These are phyloP conservation scores for Pyralis farinalis DNA, from an alignment of 2,888 invertebrate genomes.

Conservation along the genomic window DNA sequence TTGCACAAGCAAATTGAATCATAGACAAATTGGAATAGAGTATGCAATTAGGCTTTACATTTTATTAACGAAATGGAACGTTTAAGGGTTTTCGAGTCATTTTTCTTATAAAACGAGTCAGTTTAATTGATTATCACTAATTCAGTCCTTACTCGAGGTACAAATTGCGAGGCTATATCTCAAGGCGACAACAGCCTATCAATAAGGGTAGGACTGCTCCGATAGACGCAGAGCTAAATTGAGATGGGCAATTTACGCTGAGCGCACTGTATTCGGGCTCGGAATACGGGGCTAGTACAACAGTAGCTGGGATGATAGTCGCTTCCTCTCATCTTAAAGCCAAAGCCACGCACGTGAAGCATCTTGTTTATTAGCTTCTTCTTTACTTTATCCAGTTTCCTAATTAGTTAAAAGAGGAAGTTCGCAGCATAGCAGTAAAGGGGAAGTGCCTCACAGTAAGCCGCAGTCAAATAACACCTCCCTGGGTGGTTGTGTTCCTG, in stretches of 20 bases:
- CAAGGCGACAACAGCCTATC: slow-evolving; percentile 70
- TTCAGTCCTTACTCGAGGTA: not conserved
- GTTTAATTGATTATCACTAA: slow-evolving; percentile 11
- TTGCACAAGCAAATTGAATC: no score
- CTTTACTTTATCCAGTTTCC: no score
- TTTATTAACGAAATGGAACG: not conserved
- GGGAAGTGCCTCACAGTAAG: no score
- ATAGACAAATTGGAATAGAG: not conserved
- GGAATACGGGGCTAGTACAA: no score
- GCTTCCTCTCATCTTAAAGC: no score
- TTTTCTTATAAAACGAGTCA: slow-evolving; percentile 8
- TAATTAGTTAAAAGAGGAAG: no score
- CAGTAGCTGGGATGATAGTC: no score
- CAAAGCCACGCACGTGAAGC: no score
- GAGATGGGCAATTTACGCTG: slow-evolving; percentile 46
- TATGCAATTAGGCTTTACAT: not conserved
- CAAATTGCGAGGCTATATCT: slow-evolving; percentile 62
- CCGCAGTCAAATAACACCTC: no score
- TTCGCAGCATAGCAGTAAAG: no score
- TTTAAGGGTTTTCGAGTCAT: not conserved
- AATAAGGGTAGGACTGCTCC: slow-evolving; percentile 50
- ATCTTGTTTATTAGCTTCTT: no score
- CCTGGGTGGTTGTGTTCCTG: no score
- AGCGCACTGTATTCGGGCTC: not conserved
- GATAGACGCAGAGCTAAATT: slow-evolving; percentile 40